Evolutionary conservation across 2,888 invertebrate species (phyloP), one percentile per base, ranked within the genome.

Genomic region (Sicus ferrugineus): DNA sequence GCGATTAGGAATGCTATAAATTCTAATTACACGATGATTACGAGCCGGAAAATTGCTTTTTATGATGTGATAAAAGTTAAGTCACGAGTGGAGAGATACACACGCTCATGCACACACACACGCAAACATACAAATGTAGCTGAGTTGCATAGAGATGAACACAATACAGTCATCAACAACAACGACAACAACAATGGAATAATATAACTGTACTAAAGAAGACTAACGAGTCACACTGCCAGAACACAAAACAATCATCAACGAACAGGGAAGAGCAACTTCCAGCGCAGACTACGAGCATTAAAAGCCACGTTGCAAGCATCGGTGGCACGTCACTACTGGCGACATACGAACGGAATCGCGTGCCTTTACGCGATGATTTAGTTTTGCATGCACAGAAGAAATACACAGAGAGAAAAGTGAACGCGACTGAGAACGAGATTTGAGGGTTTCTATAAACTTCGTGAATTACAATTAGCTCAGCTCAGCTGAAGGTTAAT

Each of bases 1-100:
- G 52, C 64, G 68, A 64, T 70, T 68, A 70, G 58, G 64, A 70
- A 54, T 63, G 71, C 58, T 58, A 63, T 71, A 71, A 71, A 71
- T 71, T 71, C 67, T 71, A 71, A 71, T 71, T 69, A 69, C 63
- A 69, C 42, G 38, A 34, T 63, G 68, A 71, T 69, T 69, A 67
- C 71, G 67, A 69, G 69, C 67, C n/a, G 63, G 67, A 64, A 70
- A 70, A 70, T 70, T 70, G 64, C 61, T 59, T 64, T 71, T 67
- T 69, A 69, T 69, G 68, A 71, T 69, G 67, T 69, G 71, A 71
- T 71, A 71, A 66, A 63, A 69, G 67, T 65, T 54, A 50, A 64
- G 23, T 50, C 28, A 11, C 21, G n/a, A 64, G 14, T 48, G 64
- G 31, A 26, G 31, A 50, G 50, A 48, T 19, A 50, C 38, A 54